Evolutionary conservation across 2,113 vertebrate genomes (phyloP).

Genomic region (Rhombomys opimus): DNA sequence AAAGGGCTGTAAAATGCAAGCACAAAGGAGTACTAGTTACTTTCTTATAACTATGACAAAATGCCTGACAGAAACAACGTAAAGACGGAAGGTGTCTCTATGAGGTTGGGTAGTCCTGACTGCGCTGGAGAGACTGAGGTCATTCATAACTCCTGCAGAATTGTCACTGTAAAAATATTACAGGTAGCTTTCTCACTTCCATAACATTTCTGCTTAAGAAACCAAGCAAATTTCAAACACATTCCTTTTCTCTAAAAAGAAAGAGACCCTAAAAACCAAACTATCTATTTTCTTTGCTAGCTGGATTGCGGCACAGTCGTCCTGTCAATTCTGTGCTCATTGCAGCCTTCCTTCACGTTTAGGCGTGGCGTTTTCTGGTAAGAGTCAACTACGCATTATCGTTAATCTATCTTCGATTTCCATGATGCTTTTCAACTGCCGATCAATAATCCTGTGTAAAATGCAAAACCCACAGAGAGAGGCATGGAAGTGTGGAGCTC

Average conservation of each 20-base stretch:
- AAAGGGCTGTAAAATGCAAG: neutral
- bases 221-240: neutral
- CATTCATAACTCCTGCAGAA: neutral
- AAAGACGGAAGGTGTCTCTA: neutral
- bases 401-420: neutral
- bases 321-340: neutral
- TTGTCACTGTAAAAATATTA: neutral
- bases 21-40: too few relatives aligned
- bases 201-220: conserved; percentile 31
- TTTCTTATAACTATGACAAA: too few relatives aligned
- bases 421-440: neutral
- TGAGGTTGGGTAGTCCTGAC: neutral
- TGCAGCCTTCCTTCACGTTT: neutral
- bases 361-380: neutral
- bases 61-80: neutral
- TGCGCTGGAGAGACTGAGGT: neutral
- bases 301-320: neutral
- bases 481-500: neutral
- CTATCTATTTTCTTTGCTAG: neutral
- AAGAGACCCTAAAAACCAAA: neutral
- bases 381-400: neutral
- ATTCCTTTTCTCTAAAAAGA: neutral
- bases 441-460: neutral
- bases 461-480: neutral
- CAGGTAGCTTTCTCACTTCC: neutral